Conservation (phyloP, 2,797 vertebrate genomes). For the Austrolebias charrua region DNA sequence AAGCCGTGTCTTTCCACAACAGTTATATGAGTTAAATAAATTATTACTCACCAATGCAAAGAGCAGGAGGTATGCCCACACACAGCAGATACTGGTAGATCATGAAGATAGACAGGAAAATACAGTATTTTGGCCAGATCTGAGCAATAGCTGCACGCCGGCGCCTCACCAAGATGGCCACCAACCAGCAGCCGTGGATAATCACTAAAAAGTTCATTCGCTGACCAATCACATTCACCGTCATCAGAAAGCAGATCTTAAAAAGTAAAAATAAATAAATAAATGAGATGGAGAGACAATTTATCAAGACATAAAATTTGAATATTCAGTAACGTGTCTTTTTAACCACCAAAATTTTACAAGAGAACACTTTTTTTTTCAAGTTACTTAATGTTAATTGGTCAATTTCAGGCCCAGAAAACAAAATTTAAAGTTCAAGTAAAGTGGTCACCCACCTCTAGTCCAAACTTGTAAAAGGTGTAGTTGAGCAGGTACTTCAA, state of each 20-base stretch:
- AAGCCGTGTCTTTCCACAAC: no score
- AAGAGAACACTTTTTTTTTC: no score
- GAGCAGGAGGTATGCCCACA: constrained; percentile 89
- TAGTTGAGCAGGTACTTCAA: constrained; percentile 92
- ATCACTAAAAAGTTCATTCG: constrained; percentile 96
- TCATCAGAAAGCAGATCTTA: constrained; percentile 94
- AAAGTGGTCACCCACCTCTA: constrained; percentile 86
- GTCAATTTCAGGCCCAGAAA: background rate
- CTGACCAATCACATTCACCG: constrained; percentile 93
- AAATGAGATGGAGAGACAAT: background rate
- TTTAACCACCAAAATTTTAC: no score
- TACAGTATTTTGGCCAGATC: constrained; percentile 94
- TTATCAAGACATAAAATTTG: background rate
- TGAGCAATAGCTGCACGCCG: constrained; percentile 83
- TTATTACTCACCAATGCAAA: constrained; percentile 85
- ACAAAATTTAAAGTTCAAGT: background rate
- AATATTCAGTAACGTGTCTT: no score
- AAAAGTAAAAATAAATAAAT: background rate
- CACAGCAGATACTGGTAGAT: constrained; percentile 94
- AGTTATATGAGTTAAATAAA: background rate
- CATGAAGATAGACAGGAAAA: constrained; percentile 90
- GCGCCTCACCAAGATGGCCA: constrained; percentile 86
- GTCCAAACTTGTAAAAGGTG: constrained; percentile 94
- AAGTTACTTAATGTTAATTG: no score
- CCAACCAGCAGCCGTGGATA: constrained; percentile 93